Evolutionary conservation across 2,888 invertebrate species (phyloP).

Genomic region (Idaea aversata): DNA sequence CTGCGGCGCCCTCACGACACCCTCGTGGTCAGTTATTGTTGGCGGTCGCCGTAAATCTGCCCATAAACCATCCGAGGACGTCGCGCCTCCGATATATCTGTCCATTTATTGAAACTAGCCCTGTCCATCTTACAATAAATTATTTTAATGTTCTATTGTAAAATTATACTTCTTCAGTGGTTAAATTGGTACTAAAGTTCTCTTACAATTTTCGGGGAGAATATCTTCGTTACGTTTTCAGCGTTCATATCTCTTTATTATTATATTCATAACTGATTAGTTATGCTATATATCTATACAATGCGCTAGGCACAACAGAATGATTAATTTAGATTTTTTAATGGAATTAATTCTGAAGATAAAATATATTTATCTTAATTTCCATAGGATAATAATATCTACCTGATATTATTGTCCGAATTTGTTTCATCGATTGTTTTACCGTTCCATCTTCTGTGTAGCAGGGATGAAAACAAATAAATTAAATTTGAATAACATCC

Average conservation of each 20-base stretch:
- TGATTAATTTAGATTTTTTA: not conserved
- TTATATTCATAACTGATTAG: not conserved
- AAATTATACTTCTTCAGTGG: conserved; percentile 8
- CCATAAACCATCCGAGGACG: conserved; percentile 60
- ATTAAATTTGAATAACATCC: not conserved
- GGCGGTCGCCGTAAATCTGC: conserved; percentile 63
- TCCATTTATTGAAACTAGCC: conserved; percentile 59
- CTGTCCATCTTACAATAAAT: conserved; percentile 40
- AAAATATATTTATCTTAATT: no score
- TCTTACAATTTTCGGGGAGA: not conserved
- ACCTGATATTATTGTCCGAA: no score
- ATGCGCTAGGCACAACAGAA: not conserved
- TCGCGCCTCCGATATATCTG: conserved; percentile 46
- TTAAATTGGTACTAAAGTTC: conserved; percentile 8
- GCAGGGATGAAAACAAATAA: not conserved
- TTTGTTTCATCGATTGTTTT: no score
- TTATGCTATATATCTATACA: not conserved
- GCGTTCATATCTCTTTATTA: no score
- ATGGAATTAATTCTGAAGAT: not conserved
- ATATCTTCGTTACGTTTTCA: not conserved
- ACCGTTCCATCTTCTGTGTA: no score
- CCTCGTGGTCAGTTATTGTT: conserved; percentile 71
- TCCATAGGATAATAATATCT: no score
- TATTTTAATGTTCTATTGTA: conserved; percentile 26
- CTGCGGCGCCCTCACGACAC: conserved; percentile 72